Conservation (phyloP, 1,140 invertebrate genomes). For the Drosophila chauvacae region DNA sequence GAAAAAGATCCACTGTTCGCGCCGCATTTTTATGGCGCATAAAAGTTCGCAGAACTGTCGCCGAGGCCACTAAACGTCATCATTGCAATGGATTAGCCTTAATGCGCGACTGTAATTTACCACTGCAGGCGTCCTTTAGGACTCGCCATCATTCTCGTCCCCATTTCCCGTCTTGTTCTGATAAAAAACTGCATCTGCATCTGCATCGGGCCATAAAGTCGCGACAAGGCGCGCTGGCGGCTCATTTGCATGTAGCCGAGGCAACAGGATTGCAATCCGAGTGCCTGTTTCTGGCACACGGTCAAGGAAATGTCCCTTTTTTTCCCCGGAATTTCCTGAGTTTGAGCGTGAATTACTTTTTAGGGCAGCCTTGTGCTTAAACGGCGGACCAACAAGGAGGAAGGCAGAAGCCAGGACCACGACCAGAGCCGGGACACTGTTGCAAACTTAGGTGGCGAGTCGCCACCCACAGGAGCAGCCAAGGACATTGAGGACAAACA, state of each 20-base stretch:
- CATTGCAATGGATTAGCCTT: conserved; percentile 72
- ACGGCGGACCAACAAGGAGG: conserved; percentile 23
- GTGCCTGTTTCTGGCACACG: conserved; percentile 36
- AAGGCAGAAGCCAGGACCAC: conserved; percentile 13
- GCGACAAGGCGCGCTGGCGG: conserved; percentile 34
- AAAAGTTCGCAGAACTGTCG: conserved; percentile 75
- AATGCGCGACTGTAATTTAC: conserved; percentile 62
- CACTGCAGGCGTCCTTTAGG: conserved; percentile 17
- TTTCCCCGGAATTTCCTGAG: neutral
- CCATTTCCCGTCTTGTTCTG: conserved; percentile 1
- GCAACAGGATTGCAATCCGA: conserved; percentile 19
- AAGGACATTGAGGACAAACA: conserved; percentile 70
- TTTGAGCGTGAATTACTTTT: conserved; percentile 43
- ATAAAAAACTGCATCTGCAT: conserved; percentile 67
- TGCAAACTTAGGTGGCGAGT: conserved; percentile 21
- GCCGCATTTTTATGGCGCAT: conserved; percentile 61
- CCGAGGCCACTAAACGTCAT: conserved; percentile 74
- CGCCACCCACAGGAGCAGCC: conserved; percentile 34
- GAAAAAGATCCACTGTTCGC: no score
- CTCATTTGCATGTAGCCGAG: conserved; percentile 65
- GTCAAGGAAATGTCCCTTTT: conserved; percentile 44
- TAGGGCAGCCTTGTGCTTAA: conserved; percentile 31
- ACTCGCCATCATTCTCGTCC: conserved; percentile 4
- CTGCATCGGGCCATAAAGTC: conserved; percentile 65
- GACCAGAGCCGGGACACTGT: conserved; percentile 1